These are phyloP conservation scores for Orientallactaga bullata DNA, from an alignment of 2,113 vertebrate genomes.

Conservation along the genomic window DNA sequence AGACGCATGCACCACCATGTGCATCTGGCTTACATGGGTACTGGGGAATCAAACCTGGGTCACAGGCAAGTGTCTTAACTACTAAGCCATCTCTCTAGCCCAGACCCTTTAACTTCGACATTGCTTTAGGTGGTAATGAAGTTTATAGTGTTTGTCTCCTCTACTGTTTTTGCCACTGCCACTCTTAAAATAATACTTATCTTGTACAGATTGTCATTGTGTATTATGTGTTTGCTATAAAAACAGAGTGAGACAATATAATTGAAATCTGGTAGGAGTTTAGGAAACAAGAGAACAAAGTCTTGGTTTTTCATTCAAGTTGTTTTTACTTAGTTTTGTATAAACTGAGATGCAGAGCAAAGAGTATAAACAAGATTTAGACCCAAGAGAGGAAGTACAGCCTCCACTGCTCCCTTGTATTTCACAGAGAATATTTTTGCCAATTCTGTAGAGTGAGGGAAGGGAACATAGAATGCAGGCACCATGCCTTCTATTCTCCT, in stretches of 20 bases:
- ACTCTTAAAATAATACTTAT: constrained; percentile 39
- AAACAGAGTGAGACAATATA: background rate
- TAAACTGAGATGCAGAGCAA: background rate
- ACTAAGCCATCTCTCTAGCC: too few relatives aligned
- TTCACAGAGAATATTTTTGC: background rate
- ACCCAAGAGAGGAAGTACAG: background rate
- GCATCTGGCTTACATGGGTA: too few relatives aligned
- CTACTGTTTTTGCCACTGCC: background rate
- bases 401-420: background rate
- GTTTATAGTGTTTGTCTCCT: constrained; percentile 34
- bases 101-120: background rate
- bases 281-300: constrained; percentile 6
- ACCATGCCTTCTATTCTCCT: background rate
- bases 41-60: too few relatives aligned
- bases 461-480: background rate
- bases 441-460: background rate
- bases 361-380: background rate
- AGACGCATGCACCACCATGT: too few relatives aligned
- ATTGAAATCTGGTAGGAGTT: constrained; percentile 9
- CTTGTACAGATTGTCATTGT: background rate
- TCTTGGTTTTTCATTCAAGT: background rate
- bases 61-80: too few relatives aligned
- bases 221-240: constrained; percentile 21
- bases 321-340: constrained; percentile 38
- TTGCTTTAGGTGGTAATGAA: background rate